Evolutionary conservation across 2,113 vertebrate genomes (phyloP).

Genomic region (Helogale parvula): DNA sequence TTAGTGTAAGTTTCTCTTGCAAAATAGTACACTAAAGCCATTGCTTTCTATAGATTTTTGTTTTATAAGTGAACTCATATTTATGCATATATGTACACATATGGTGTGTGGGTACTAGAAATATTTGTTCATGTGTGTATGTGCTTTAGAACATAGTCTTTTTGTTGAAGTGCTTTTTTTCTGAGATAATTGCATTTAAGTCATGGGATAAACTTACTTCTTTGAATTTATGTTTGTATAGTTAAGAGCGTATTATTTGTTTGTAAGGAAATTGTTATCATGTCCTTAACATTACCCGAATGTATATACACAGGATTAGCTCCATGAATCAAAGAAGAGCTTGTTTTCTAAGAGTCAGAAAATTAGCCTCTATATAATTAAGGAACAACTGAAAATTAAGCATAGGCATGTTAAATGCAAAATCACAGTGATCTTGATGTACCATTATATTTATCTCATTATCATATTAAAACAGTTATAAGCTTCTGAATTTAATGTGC

Average conservation of each 20-base stretch:
- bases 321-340: neutral
- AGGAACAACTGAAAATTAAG: neutral
- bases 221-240: neutral
- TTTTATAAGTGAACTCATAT: neutral
- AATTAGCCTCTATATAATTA: neutral
- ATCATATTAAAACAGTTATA: conserved; percentile 22
- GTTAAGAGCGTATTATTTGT: neutral
- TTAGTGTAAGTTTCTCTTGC: conserved; percentile 33
- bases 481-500: neutral
- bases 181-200: neutral
- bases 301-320: neutral
- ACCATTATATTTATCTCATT: neutral
- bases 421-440: neutral
- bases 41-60: neutral
- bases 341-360: neutral
- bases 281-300: neutral
- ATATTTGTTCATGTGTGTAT: neutral
- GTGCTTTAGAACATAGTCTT: neutral
- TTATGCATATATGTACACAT: neutral
- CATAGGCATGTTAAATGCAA: neutral
- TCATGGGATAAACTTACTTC: neutral
- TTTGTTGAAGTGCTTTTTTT: neutral
- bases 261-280: neutral
- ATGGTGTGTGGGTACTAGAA: neutral
- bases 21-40: conserved; percentile 47